These are phyloP conservation scores for Liopterus haemorrhoidalis DNA, from an alignment of 2,888 invertebrate genomes.

Conservation along the genomic window DNA sequence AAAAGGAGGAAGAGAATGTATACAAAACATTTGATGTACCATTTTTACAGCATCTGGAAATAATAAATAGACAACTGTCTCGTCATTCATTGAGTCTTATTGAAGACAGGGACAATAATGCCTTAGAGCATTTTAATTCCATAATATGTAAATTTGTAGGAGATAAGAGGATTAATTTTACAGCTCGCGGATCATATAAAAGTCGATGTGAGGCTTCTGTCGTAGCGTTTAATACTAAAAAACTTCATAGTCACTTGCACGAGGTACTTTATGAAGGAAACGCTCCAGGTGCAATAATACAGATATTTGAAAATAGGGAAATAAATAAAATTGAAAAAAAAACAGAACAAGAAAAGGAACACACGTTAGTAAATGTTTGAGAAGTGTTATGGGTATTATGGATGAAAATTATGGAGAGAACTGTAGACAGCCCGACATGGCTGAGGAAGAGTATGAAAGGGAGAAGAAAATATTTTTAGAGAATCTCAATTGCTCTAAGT, in stretches of 20 bases:
- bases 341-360: background rate
- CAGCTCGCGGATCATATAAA: constrained; percentile 1
- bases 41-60: too few relatives aligned
- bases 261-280: constrained; percentile 1
- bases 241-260: constrained; percentile 2
- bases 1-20: constrained; percentile 5
- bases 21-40: background rate
- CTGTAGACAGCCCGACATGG: constrained; percentile 9
- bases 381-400: background rate
- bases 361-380: constrained; percentile 4
- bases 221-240: constrained; percentile 12
- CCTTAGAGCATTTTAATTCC: background rate
- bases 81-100: background rate
- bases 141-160: background rate
- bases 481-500: too few relatives aligned
- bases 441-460: constrained; percentile 7
- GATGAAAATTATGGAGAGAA: constrained; percentile 4
- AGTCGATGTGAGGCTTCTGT: constrained; percentile 1
- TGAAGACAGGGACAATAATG: constrained; percentile 1
- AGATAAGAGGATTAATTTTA: constrained; percentile 1
- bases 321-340: constrained; percentile 1
- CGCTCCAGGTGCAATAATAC: background rate
- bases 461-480: constrained; percentile 2
- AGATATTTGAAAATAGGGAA: constrained; percentile 2
- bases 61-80: too few relatives aligned